Percentiles rank a stretch among this genome's conserved stretches.
Conservation (phyloP, 37 sponge, comb jelly and placozoan species). For the Ianthella basta region DNA sequence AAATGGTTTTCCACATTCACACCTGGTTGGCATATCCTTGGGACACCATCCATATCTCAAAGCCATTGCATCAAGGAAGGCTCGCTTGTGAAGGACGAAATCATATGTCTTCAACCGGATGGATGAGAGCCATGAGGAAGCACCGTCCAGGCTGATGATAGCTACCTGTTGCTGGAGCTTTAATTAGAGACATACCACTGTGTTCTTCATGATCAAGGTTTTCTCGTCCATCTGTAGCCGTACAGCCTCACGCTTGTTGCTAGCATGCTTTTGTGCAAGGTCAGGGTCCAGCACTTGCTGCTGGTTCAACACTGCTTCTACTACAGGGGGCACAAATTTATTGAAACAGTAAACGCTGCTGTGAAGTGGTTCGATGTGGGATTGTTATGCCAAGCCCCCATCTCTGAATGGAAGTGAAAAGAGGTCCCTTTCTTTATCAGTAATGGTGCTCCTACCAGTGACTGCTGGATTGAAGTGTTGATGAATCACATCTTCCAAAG, state of each 20-base stretch:
- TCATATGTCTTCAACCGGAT: background rate
- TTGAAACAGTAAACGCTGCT: background rate
- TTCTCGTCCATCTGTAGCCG: background rate
- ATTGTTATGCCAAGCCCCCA: background rate
- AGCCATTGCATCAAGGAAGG: conserved; percentile 9
- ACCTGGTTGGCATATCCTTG: background rate
- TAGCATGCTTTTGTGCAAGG: conserved; percentile 2
- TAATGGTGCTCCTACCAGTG: conserved; percentile 6
- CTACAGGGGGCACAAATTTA: background rate
- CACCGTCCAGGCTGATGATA: conserved; percentile 1
- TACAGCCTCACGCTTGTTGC: background rate
- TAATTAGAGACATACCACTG: background rate
- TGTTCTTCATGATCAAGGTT: background rate
- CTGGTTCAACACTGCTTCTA: conserved; percentile 3
- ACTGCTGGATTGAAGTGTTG: background rate
- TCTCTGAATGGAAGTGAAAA: background rate
- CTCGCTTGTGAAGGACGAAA: background rate
- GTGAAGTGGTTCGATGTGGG: background rate
- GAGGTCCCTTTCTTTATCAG: background rate
- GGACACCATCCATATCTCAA: conserved; percentile 7
- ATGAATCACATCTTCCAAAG: conserved; percentile 3
- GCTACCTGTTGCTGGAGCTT: conserved; percentile 18
- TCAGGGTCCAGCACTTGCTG: conserved; percentile 7
- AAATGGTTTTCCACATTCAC: conserved; percentile 1
- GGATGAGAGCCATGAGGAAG: background rate